phyloP scores from a whole-genome alignment of 2,113 vertebrate genomes.

The Pardalotus punctatus region DNA sequence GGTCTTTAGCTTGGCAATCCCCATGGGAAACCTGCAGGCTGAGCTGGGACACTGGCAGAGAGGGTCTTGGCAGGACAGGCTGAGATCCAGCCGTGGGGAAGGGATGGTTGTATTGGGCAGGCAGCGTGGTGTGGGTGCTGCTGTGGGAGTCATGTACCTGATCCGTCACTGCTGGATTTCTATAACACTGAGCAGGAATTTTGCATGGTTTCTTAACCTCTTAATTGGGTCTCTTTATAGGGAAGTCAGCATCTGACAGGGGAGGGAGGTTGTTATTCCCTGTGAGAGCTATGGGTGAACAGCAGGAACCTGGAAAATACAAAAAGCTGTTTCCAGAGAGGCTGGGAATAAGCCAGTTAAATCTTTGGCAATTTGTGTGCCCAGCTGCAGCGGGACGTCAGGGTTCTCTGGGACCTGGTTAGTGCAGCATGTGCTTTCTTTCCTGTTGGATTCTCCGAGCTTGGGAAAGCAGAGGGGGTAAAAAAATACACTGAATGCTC shows the following conservation, averaged over 20 bases:
- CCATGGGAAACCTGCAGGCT: rapidly evolving
- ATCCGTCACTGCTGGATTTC: rapidly evolving
- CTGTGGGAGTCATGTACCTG: neutral
- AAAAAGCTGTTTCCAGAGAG: neutral
- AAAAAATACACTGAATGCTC: rapidly evolving
- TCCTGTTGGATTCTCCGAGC: neutral
- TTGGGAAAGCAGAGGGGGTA: neutral
- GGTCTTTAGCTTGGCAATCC: neutral
- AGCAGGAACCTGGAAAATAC: neutral
- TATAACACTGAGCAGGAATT: neutral
- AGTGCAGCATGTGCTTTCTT: neutral
- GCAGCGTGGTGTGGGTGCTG: rapidly evolving
- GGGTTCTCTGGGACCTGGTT: neutral
- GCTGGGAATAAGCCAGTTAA: neutral
- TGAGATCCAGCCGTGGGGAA: rapidly evolving
- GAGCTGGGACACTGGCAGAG: neutral
- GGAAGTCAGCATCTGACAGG: neutral
- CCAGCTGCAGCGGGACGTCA: neutral
- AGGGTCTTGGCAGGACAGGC: neutral
- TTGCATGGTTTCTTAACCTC: neutral
- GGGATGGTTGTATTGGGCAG: neutral
- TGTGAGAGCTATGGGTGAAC: neutral
- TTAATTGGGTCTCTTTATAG: neutral
- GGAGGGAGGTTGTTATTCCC: neutral
- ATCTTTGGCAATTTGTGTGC: neutral